Base-by-base conservation (phyloP, 2,888 invertebrate genomes). In the Cheilosia vulpina region DNA sequence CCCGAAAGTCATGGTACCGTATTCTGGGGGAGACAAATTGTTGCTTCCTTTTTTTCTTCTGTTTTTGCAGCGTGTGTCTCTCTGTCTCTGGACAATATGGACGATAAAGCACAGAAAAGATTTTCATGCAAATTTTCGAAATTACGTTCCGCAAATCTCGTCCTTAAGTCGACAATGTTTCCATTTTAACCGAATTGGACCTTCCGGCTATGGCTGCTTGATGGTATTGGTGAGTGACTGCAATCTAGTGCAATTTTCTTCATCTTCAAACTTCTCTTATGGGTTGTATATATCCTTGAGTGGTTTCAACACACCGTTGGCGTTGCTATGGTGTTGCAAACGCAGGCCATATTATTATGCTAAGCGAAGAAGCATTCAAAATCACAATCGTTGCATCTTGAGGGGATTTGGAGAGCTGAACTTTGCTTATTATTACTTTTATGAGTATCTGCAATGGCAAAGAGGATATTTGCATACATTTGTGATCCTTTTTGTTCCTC, bases 391-490 rank as follows among this genome's bases (percentile, higher is more conserved):
- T 47, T 73, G 55, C 47, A 63, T 55, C 55, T 63, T 57, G 53
- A 57, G 73, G 63, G 47, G 63, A 57, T 63, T 73, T 63, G 7
- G 11, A 73, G 55, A 47, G 47, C 17, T 63, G 13, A 73, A 73
- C 73, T 53, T 73, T 31, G 63, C 73, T 63, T 73, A 73, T 73
- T 63, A 73, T 73, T 73, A 55, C 55, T 63, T 53, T 73, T 73
- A 55, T 47, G 63, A 63, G 63, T 73, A 55, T 11, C 31, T 72
- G 60, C 60, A 52, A 43, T 41, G 27, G n/a, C 31, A 57, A 55
- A 13, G 7, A 13, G 15, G 34, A 45, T n/a, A 43, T n/a, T 43
- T 55, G 11, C 34, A 21, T 34, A 27, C 17, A 52, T 41, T 6
- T 66, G 19, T 21, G n/a, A 4, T 43, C 43, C 41, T 43, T 31